Evolutionary conservation across 2,113 vertebrate species (phyloP).

Genomic region (Colaptes auratus): DNA sequence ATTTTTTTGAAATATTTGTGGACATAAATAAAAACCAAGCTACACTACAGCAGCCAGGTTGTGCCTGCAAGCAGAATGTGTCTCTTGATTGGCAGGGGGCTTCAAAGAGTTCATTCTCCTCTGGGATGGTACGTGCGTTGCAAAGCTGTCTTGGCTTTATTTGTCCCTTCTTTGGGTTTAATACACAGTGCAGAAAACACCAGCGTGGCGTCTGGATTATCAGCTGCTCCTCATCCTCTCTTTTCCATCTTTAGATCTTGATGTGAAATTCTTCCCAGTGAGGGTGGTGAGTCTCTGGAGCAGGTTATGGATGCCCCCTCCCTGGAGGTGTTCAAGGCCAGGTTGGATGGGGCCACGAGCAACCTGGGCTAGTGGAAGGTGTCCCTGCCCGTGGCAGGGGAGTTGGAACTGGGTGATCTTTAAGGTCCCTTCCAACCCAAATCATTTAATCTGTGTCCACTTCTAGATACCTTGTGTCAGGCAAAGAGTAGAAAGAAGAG

Average conservation of each 20-base stretch:
- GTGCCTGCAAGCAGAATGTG: slow-evolving; percentile 37
- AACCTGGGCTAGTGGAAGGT: no score
- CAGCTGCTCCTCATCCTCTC: no score
- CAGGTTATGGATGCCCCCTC: no score
- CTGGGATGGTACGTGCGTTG: not conserved
- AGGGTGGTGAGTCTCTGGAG: no score
- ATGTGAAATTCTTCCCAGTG: no score
- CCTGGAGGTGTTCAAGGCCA: no score
- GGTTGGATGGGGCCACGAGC: no score
- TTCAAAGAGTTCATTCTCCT: not conserved
- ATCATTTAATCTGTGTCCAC: not conserved
- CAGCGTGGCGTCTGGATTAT: fast-evolving
- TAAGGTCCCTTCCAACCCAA: no score
- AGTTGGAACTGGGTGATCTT: no score
- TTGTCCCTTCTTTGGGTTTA: not conserved
- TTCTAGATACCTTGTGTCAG: not conserved
- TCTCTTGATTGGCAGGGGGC: slow-evolving; percentile 25
- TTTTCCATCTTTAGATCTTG: no score
- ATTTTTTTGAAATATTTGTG: slow-evolving; percentile 99
- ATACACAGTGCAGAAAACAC: not conserved
- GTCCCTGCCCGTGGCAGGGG: no score
- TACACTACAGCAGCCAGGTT: slow-evolving; percentile 88
- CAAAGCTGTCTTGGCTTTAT: not conserved
- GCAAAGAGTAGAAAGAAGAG: not conserved
- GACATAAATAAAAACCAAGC: slow-evolving; percentile 99